Base-by-base conservation (phyloP, 2,888 invertebrate genomes). In the Drosophila quinaria region DNA sequence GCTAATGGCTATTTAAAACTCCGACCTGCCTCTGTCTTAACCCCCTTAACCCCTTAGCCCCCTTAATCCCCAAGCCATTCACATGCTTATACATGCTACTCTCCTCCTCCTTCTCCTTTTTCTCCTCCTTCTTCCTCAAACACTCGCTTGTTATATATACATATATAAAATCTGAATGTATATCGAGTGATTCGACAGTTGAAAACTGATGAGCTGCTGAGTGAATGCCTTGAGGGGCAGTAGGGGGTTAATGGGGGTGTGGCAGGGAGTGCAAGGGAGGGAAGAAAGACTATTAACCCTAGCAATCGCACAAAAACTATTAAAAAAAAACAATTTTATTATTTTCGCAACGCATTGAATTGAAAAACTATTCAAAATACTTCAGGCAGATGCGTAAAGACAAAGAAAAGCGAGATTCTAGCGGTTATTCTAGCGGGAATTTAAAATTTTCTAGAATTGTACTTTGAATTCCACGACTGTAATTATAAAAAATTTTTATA, bases 1-100 rank as follows among this genome's bases (percentile, higher is more conserved):
- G 91, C 91, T 91, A 91, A 91, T 91, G 91, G 91, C 91, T 90
- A 91, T 91, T 91, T 91, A 89, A 89, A 89, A 90, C 80, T 87
- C 83, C 81, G 78, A 83, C 71, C 70, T 69, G 73, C 70, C 70
- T 51, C 59, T 58, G 73, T 65, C 29, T 31, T 37, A 25, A 6
- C 25, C 25, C 25, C 25, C 25, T 25, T 25, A 25, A 35, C 44
- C n/a, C 49, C 3, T 4, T 15, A 15, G 35, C 29, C 17, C 42
- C 17, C 17, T 3, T 2, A 15, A 1, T 41, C 29, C 11, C 17
- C 10, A 10, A 41, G 10, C 46, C 62, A 22, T 29, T 9, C 80
- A 64, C 69, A 73, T 73, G 60, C 70, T 62, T 75, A 64, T 70
- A 77, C 59, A 76, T 61, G 65, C 51, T 17, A 31, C 15, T 31